Evolutionary conservation across 1,140 invertebrate species (phyloP).

Genomic region (Littorina saxatilis): DNA sequence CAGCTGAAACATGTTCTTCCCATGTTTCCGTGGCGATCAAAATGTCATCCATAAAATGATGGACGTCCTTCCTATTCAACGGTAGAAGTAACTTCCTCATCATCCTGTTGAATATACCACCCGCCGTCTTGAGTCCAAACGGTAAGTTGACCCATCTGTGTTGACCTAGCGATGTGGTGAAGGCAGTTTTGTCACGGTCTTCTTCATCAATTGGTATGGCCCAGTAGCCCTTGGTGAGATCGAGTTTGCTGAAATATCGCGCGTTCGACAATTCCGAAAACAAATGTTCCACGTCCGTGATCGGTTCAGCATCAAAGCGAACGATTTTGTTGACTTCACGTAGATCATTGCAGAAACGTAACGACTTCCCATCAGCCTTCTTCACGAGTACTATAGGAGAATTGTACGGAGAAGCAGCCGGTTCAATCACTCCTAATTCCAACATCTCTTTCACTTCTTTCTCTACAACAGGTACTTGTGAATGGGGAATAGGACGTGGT

Average conservation of each 20-base stretch:
- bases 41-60: constrained; percentile 33
- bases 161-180: constrained; percentile 38
- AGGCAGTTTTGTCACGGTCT: constrained; percentile 31
- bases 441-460: too few relatives aligned
- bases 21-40: constrained; percentile 17
- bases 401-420: too few relatives aligned
- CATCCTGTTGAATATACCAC: constrained; percentile 38
- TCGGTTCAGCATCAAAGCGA: constrained; percentile 52
- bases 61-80: too few relatives aligned
- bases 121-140: constrained; percentile 52
- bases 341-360: constrained; percentile 77
- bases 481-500: constrained; percentile 68
- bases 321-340: constrained; percentile 56
- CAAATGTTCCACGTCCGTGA: too few relatives aligned
- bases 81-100: constrained; percentile 49
- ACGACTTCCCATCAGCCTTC: constrained; percentile 71
- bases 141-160: constrained; percentile 45
- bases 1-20: constrained; percentile 3
- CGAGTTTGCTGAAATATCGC: constrained; percentile 36
- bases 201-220: constrained; percentile 30
- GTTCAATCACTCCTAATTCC: too few relatives aligned
- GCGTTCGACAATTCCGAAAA: too few relatives aligned
- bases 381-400: too few relatives aligned
- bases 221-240: constrained; percentile 50
- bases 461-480: constrained; percentile 68